phyloP scores from a whole-genome alignment of 1,140 invertebrate species.

The Polypedilum vanderplanki region DNA sequence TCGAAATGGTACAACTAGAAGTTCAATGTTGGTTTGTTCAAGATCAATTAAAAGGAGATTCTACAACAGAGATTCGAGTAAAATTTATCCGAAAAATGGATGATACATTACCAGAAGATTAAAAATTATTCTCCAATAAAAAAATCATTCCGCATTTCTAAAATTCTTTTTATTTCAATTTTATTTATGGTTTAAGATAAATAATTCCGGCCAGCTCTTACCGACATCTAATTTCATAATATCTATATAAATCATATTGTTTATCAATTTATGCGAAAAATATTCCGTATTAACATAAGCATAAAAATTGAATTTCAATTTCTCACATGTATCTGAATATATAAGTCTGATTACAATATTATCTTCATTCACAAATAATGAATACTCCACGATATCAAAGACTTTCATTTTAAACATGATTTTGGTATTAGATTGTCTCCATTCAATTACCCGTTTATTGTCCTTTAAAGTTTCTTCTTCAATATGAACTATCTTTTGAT shows the following conservation, averaged over 20 bases:
- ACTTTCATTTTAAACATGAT: neutral
- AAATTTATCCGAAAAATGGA: conserved; percentile 94
- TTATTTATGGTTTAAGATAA: no score
- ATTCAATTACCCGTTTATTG: neutral
- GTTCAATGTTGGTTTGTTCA: conserved; percentile 76
- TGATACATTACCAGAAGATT: conserved; percentile 98
- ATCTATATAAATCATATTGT: no score
- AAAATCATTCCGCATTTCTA: neutral
- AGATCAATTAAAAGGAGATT: conserved; percentile 94
- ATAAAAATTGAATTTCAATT: no score
- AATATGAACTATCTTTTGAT: neutral
- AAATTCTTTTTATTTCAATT: no score
- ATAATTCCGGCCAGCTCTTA: no score
- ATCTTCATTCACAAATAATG: neutral
- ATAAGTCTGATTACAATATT: no score
- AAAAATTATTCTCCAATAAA: conserved; percentile 38
- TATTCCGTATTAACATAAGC: no score
- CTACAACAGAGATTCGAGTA: conserved; percentile 86
- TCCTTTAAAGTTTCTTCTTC: neutral
- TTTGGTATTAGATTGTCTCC: neutral
- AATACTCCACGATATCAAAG: neutral
- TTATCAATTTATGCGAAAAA: no score
- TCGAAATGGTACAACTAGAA: conserved; percentile 91
- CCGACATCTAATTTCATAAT: no score
- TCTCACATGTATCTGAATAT: no score